phyloP scores from a whole-genome alignment of 2,888 invertebrate species.

The Polyommatus iphigenia region DNA sequence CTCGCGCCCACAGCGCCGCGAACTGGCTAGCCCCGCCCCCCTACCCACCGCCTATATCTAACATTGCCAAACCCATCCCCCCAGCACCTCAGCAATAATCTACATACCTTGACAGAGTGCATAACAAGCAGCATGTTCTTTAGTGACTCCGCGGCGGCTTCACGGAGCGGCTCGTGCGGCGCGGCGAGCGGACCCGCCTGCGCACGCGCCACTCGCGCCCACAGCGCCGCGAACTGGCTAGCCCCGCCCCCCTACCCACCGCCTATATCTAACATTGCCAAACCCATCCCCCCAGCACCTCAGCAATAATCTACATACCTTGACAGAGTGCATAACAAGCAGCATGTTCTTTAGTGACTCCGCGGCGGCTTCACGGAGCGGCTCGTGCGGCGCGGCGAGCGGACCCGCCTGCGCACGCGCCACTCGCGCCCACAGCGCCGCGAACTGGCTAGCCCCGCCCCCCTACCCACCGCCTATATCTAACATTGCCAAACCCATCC shows the following conservation, averaged over 20 bases:
- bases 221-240: constrained; percentile 90
- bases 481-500: too few species aligned
- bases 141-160: constrained; percentile 97
- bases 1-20: too few species aligned
- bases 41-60: too few species aligned
- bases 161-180: constrained; percentile 87
- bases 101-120: constrained; percentile 91
- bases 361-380: constrained; percentile 96
- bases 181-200: constrained; percentile 84
- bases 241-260: constrained; percentile 79
- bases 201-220: constrained; percentile 95
- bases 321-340: constrained; percentile 97
- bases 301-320: constrained; percentile 66
- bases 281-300: too few species aligned
- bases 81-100: too few species aligned
- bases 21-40: too few species aligned
- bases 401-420: constrained; percentile 93
- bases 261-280: too few species aligned
- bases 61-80: too few species aligned
- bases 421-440: constrained; percentile 94
- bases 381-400: constrained; percentile 76
- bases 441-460: constrained; percentile 80
- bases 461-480: too few species aligned
- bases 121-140: constrained; percentile 99
- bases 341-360: constrained; percentile 99